Conservation (phyloP, 2,113 vertebrate species). For the Pygathrix nemaeus region DNA sequence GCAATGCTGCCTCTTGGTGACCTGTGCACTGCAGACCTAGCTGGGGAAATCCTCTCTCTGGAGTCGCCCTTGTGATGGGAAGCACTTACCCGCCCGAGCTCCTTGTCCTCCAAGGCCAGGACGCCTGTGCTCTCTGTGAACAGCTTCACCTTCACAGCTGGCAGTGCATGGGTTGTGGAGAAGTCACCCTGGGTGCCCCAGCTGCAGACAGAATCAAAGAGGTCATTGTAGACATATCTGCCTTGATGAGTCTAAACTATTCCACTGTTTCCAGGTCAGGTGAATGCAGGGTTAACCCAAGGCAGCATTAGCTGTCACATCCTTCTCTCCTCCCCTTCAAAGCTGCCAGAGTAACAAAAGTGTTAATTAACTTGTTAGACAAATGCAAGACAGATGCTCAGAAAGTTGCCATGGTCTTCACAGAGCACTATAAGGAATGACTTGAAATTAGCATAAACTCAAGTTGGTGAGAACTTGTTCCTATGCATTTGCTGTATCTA, state of each 20-base stretch:
- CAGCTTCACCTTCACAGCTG: slow-evolving; percentile 98
- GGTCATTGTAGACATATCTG: neutral
- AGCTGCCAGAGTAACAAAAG: slow-evolving; percentile 72
- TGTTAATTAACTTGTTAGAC: slow-evolving; percentile 78
- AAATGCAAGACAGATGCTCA: slow-evolving; percentile 79
- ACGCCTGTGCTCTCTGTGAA: slow-evolving; percentile 99
- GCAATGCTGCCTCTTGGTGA: neutral
- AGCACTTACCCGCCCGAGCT: slow-evolving; percentile 94
- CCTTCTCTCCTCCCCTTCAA: neutral
- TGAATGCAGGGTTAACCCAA: slow-evolving; percentile 64
- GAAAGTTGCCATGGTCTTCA: slow-evolving; percentile 54
- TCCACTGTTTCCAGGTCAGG: neutral
- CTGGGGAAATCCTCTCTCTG: neutral
- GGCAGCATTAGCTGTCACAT: slow-evolving; percentile 60
- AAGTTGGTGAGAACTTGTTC: slow-evolving; percentile 50
- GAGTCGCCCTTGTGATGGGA: neutral
- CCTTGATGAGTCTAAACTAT: neutral
- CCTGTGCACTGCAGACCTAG: no score
- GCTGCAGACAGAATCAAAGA: slow-evolving; percentile 86
- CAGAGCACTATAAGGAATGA: slow-evolving; percentile 32
- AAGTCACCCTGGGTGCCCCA: slow-evolving; percentile 99
- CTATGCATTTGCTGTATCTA: neutral
- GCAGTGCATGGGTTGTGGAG: slow-evolving; percentile 95
- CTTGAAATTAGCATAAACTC: slow-evolving; percentile 54
- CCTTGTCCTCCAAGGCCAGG: slow-evolving; percentile 97